Conservation (phyloP, 2,113 vertebrate genomes). For the Melanostigma gelatinosum region DNA sequence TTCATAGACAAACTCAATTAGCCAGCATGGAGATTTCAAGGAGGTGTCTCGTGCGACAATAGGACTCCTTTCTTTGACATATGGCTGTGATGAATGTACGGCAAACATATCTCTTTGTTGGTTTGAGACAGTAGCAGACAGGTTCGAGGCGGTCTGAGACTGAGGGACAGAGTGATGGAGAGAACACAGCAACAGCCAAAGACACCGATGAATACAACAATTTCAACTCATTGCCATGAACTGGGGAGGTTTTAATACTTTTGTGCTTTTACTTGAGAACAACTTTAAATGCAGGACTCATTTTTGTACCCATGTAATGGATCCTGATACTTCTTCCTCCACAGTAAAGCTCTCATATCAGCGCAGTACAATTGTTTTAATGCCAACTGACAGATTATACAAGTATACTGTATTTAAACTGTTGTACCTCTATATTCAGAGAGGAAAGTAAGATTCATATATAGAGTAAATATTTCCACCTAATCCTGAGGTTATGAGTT, state of each 20-base stretch:
- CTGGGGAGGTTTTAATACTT: background rate
- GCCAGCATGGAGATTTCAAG: conserved; percentile 60
- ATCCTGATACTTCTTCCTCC: background rate
- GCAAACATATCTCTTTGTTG: conserved; percentile 67
- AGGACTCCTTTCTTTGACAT: conserved; percentile 62
- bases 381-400: background rate
- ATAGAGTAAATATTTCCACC: background rate
- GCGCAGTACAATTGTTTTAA: background rate
- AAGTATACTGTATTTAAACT: background rate
- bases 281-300: background rate
- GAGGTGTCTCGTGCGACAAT: conserved; percentile 68
- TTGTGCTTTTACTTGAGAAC: background rate
- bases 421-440: background rate
- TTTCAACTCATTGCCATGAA: background rate
- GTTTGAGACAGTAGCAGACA: conserved; percentile 56
- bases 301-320: background rate
- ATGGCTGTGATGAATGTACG: conserved; percentile 52
- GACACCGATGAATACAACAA: conserved; percentile 19
- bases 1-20: conserved; percentile 77
- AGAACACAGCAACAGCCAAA: conserved; percentile 20
- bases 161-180: conserved; percentile 25
- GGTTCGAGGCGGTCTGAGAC: conserved; percentile 46
- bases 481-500: background rate
- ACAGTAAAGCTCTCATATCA: background rate
- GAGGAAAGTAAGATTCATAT: background rate